Percentiles rank a stretch among this genome's conserved stretches.
Evolutionary conservation across 2,888 invertebrate genomes (phyloP).

Genomic region (Lepidochitona cinerea): DNA sequence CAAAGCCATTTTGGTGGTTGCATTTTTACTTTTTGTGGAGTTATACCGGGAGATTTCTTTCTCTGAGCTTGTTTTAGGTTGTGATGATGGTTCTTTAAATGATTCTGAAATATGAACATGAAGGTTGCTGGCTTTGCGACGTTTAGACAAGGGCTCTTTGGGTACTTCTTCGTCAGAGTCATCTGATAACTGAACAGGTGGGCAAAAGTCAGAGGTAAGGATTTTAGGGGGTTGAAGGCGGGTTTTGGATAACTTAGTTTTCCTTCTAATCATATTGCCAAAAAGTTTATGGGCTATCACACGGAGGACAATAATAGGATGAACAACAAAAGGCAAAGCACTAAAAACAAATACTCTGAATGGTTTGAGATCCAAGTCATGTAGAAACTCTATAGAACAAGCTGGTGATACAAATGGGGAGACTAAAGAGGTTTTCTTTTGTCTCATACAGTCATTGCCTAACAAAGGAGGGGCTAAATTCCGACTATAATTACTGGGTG

Average conservation of each 20-base stretch:
- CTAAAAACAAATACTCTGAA: slow-evolving; percentile 63
- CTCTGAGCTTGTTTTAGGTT: slow-evolving; percentile 4
- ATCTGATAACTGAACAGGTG: not conserved
- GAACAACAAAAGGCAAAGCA: slow-evolving; percentile 73
- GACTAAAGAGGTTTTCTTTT: slow-evolving; percentile 20
- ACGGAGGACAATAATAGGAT: slow-evolving; percentile 75
- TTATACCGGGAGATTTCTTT: slow-evolving; percentile 6
- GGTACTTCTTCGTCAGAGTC: slow-evolving; percentile 6
- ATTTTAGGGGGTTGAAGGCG: slow-evolving; percentile 44
- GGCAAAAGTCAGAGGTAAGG: not conserved
- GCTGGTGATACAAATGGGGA: slow-evolving; percentile 54
- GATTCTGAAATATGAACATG: slow-evolving; percentile 44
- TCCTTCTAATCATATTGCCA: slow-evolving; percentile 73
- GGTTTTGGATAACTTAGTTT: slow-evolving; percentile 53
- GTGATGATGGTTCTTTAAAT: slow-evolving; percentile 5
- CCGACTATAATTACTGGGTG: slow-evolving; percentile 12
- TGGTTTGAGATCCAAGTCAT: slow-evolving; percentile 45
- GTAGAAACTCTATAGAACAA: slow-evolving; percentile 55
- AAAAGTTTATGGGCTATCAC: slow-evolving; percentile 75
- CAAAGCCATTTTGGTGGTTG: slow-evolving; percentile 59
- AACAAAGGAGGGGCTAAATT: not conserved
- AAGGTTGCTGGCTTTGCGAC: slow-evolving; percentile 33
- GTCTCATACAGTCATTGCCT: not conserved
- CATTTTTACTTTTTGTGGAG: slow-evolving; percentile 35
- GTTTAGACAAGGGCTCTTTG: slow-evolving; percentile 20